A percentile compares a stretch with the other conserved stretches of the same genome.
phyloP scores from a whole-genome alignment of 2,113 vertebrate species.

The Heliornis fulica region DNA sequence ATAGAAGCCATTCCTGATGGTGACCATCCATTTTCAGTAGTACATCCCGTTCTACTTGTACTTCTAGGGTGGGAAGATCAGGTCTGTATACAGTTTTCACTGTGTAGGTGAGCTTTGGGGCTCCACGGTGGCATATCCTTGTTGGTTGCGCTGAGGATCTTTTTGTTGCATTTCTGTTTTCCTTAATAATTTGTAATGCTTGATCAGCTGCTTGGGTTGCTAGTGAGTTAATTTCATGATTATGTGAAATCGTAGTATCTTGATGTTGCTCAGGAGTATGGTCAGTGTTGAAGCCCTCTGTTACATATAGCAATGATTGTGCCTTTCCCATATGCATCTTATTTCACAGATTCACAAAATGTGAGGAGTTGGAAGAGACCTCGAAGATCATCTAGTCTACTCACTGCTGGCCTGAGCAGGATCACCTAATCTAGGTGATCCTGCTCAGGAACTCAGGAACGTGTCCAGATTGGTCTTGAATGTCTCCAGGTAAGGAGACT shows the following conservation, averaged over 20 bases:
- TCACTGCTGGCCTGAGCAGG: too few relatives aligned
- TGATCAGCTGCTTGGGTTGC: background rate
- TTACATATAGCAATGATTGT: fast-evolving
- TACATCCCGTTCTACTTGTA: background rate
- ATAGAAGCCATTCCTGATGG: background rate
- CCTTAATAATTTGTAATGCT: background rate
- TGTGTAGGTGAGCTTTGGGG: background rate
- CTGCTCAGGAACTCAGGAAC: too few relatives aligned
- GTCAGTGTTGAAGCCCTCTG: background rate
- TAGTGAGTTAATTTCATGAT: background rate
- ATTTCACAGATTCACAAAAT: too few relatives aligned
- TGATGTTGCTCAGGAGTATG: background rate
- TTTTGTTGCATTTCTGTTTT: background rate
- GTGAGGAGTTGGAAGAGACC: too few relatives aligned
- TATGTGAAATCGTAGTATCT: background rate
- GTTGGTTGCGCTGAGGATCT: too few relatives aligned
- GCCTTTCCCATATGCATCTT: background rate
- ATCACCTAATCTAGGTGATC: too few relatives aligned
- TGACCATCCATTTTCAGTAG: background rate
- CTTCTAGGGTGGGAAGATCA: background rate
- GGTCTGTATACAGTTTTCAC: background rate
- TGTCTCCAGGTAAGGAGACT: too few relatives aligned
- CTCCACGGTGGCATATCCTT: background rate
- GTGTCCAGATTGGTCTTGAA: too few relatives aligned
- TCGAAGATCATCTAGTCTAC: too few relatives aligned